phyloP scores from a whole-genome alignment of 2,888 invertebrate species.

The Odontothrips loti region DNA sequence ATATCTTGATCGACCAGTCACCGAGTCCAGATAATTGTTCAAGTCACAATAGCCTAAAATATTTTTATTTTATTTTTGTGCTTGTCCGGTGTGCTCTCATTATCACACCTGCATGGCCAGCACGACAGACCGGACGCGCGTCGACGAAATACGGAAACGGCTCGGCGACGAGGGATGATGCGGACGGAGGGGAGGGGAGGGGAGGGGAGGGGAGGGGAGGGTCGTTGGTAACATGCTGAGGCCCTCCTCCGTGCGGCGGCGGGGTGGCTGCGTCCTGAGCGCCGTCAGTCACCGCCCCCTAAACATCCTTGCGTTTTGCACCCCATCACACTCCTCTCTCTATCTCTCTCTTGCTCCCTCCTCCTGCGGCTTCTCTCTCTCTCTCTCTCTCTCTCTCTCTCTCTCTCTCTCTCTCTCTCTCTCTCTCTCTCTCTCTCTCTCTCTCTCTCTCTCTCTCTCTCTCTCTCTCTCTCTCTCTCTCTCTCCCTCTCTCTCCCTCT shows the following conservation, averaged over 20 bases:
- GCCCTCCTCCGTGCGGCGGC: not conserved
- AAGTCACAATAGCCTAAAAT: too few species aligned
- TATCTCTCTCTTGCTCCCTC: not conserved
- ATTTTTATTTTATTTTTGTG: too few species aligned
- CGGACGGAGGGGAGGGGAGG: constrained; percentile 30
- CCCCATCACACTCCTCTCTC: not conserved
- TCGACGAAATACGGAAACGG: too few species aligned
- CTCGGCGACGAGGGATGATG: too few species aligned
- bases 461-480: not conserved
- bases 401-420: not conserved
- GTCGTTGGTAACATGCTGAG: constrained; percentile 12
- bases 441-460: not conserved
- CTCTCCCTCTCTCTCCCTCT: not conserved
- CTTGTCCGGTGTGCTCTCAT: too few species aligned
- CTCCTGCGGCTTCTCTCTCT: not conserved
- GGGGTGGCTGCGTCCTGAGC: not conserved
- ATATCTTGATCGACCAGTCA: too few species aligned
- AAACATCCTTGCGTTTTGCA: constrained; percentile 21
- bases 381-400: not conserved
- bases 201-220: not conserved
- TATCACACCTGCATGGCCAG: too few species aligned
- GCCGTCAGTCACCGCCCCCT: constrained; percentile 14
- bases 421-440: not conserved
- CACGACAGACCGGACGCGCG: too few species aligned
- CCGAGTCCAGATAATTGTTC: too few species aligned